phyloP scores from a whole-genome alignment of 2,888 invertebrate genomes.

The Phytoseiulus persimilis region DNA sequence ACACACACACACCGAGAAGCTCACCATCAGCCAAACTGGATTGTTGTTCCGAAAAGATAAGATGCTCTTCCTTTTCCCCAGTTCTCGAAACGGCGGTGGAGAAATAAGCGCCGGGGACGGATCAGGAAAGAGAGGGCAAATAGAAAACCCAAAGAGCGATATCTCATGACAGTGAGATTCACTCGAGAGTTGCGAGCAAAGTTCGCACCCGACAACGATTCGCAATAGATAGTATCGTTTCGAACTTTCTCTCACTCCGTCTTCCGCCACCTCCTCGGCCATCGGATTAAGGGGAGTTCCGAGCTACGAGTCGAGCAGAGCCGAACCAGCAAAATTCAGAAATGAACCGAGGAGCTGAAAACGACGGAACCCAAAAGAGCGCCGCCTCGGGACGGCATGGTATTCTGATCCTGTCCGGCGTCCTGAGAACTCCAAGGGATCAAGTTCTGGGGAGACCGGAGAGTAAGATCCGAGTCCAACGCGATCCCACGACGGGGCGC shows the following conservation, averaged over 20 bases:
- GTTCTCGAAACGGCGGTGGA: not conserved
- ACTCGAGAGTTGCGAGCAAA: not conserved
- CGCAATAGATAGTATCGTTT: not conserved
- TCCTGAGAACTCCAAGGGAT: too few relatives aligned
- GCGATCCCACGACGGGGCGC: too few relatives aligned
- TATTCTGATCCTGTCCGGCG: too few relatives aligned
- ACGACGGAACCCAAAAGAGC: too few relatives aligned
- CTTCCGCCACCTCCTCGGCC: not conserved
- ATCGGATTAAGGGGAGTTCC: not conserved
- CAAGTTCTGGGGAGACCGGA: too few relatives aligned
- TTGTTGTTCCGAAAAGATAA: not conserved
- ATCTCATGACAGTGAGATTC: not conserved
- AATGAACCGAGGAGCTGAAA: too few relatives aligned
- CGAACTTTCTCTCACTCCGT: not conserved
- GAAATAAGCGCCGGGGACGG: not conserved
- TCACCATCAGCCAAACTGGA: constrained; percentile 5
- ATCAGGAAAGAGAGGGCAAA: not conserved
- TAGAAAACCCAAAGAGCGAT: not conserved
- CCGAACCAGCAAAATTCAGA: too few relatives aligned
- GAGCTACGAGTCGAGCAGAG: too few relatives aligned
- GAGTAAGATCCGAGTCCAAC: too few relatives aligned
- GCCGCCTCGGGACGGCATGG: too few relatives aligned
- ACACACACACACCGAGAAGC: not conserved
- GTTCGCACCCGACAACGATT: not conserved
- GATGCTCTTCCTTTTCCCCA: not conserved